Evolutionary conservation across 2,888 invertebrate species (phyloP).

Genomic region (Steromphala cineraria): DNA sequence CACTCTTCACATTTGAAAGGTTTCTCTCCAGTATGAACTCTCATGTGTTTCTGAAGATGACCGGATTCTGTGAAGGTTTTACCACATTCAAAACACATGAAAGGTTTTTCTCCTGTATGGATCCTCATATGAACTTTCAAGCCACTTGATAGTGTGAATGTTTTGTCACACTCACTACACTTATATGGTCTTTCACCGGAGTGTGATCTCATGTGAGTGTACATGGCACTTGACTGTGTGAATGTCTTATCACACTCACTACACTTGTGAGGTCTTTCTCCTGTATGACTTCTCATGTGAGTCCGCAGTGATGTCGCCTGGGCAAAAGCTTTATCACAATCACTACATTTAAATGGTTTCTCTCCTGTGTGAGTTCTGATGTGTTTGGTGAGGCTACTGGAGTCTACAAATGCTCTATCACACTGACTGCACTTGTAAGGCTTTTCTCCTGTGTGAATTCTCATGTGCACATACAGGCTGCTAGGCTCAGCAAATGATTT

Average conservation of each 20-base stretch:
- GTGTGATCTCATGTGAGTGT: neutral
- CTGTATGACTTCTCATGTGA: neutral
- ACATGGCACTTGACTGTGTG: neutral
- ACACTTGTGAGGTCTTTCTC: neutral
- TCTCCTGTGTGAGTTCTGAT: conserved; percentile 39
- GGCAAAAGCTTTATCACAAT: conserved; percentile 4
- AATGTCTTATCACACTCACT: neutral
- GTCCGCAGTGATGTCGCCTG: conserved; percentile 34
- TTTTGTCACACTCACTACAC: neutral
- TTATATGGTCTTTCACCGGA: neutral
- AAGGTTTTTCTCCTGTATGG: neutral
- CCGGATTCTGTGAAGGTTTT: too few relatives aligned
- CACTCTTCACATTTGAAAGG: too few relatives aligned
- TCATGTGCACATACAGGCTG: conserved; percentile 24
- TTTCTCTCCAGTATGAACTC: too few relatives aligned
- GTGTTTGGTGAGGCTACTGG: conserved; percentile 40
- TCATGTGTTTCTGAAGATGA: too few relatives aligned
- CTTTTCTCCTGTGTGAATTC: conserved; percentile 35
- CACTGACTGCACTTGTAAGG: conserved; percentile 22
- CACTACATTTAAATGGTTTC: conserved; percentile 36
- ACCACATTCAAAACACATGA: too few relatives aligned
- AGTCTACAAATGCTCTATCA: conserved; percentile 42
- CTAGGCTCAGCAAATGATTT: neutral
- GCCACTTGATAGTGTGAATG: neutral
- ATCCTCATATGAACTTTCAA: neutral